These are phyloP conservation scores for Limnodromus scolopaceus DNA, from an alignment of 2,797 vertebrate genomes.

Conservation along the genomic window DNA sequence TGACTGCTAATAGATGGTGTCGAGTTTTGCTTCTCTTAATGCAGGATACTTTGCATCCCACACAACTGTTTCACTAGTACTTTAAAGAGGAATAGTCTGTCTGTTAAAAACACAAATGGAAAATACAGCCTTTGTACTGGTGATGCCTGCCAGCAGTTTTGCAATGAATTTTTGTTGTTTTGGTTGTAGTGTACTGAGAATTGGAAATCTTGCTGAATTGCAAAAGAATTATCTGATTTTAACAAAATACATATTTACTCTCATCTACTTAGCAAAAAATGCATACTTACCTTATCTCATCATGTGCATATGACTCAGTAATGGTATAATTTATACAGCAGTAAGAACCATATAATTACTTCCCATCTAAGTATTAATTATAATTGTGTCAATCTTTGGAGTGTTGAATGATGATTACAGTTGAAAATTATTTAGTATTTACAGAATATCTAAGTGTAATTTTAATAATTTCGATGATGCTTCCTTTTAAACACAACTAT, in stretches of 20 bases:
- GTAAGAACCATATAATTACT: conserved; percentile 34
- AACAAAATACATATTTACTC: not conserved
- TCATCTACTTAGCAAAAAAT: conserved; percentile 15
- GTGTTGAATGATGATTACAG: conserved; percentile 13
- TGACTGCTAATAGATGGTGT: not conserved
- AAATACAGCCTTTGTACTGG: not conserved
- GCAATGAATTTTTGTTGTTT: not conserved
- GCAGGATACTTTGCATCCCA: not conserved
- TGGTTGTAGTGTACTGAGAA: not conserved
- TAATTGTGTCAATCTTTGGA: conserved; percentile 45
- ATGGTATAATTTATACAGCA: conserved; percentile 45
- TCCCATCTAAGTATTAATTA: conserved; percentile 45
- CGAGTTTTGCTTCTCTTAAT: not conserved
- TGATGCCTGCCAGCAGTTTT: not conserved
- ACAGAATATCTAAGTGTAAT: conserved; percentile 27
- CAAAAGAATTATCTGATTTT: not conserved
- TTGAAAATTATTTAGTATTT: conserved; percentile 29
- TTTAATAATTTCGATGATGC: conserved; percentile 26
- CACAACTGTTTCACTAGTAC: not conserved
- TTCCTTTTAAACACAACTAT: not conserved
- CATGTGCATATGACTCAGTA: conserved; percentile 13
- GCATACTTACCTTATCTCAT: conserved; percentile 25
- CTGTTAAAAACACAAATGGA: not conserved
- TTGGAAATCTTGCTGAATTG: not conserved
- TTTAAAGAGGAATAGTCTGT: not conserved